Base-by-base conservation (phyloP, 2,113 vertebrate species). In the Asarcornis scutulata region DNA sequence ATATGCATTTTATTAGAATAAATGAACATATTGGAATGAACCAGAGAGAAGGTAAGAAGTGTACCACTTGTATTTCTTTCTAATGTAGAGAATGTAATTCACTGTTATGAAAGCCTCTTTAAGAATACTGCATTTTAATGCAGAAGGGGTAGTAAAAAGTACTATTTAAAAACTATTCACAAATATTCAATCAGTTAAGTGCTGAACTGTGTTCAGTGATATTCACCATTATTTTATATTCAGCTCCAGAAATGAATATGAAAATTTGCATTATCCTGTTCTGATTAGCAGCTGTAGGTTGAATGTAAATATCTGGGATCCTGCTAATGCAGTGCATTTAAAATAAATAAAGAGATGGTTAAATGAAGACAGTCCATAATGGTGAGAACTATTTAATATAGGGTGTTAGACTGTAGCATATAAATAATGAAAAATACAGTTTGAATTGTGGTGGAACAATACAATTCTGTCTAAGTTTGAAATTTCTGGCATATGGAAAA, bases 211-310 rank as follows among this genome's bases (percentile, higher is more conserved):
- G 77, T 85, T 95, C 82, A 80, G 67, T 89, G 87, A 91, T 85
- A 89, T 76, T 91, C 75, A 85, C 88, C 56, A 50, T 92, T 91
- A 26, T 52, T 84, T 95, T 80, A 73, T 85, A 76, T 76, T 76
- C 74, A 53, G 22, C 87, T 93, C 53, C 62, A 83, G 34, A 68
- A 68, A 93, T 88, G 18, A 82, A 78, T 52, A 93, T 11, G 13
- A 50, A 68, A 92, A 48, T 56, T 29, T 73, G 22, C 11, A 34
- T 69, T 66, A 80, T 53, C 13, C 5, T 6, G 20, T 92, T 83
- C 59, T 31, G 11, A 40, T 50, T 55, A 83, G 11, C 42, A 56
- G 4, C 25, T 93, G 2, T 76, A 40, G 48, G 21, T 72, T 83
- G 79, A 72, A 82, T 9, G 4, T 83, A 86, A 48, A 11, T 9